Percentiles rank a stretch among this genome's conserved stretches.
These are phyloP conservation scores for Hippotragus niger DNA, from an alignment of 2,113 vertebrate genomes.

Conservation along the genomic window DNA sequence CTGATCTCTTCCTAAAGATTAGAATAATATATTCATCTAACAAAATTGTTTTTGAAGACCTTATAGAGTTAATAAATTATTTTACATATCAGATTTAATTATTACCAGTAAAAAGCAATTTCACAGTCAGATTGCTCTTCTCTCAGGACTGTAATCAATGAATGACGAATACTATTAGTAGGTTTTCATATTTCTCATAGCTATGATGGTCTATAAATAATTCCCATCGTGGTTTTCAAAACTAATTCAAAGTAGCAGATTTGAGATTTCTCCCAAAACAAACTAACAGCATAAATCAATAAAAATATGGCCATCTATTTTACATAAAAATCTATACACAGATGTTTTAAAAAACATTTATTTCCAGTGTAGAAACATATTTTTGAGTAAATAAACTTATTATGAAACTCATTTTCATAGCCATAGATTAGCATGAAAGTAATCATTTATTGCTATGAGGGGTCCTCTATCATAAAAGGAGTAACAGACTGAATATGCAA, in stretches of 20 bases:
- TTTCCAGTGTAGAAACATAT: not conserved
- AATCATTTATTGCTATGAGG: not conserved
- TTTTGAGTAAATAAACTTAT: not conserved
- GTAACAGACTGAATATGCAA: not conserved
- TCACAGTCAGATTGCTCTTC: slow-evolving; percentile 46
- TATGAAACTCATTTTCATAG: not conserved
- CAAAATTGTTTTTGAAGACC: slow-evolving; percentile 25
- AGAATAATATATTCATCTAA: not conserved
- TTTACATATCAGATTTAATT: slow-evolving; percentile 70
- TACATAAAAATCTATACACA: not conserved
- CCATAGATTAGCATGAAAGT: not conserved
- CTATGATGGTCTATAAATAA: not conserved
- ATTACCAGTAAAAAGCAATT: slow-evolving; percentile 66
- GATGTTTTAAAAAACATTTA: not conserved
- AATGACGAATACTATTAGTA: slow-evolving; percentile 18
- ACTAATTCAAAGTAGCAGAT: not conserved
- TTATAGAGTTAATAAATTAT: slow-evolving; percentile 68
- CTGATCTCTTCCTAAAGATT: slow-evolving; percentile 21
- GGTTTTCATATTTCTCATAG: slow-evolving; percentile 23
- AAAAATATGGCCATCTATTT: not conserved
- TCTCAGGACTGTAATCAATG: slow-evolving; percentile 35
- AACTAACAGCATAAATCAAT: not conserved
- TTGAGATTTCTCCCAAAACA: not conserved
- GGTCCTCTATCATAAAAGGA: not conserved
- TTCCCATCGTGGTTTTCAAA: slow-evolving; percentile 28